Conservation (phyloP, 2,113 vertebrate genomes). For the Nipponia nippon region DNA sequence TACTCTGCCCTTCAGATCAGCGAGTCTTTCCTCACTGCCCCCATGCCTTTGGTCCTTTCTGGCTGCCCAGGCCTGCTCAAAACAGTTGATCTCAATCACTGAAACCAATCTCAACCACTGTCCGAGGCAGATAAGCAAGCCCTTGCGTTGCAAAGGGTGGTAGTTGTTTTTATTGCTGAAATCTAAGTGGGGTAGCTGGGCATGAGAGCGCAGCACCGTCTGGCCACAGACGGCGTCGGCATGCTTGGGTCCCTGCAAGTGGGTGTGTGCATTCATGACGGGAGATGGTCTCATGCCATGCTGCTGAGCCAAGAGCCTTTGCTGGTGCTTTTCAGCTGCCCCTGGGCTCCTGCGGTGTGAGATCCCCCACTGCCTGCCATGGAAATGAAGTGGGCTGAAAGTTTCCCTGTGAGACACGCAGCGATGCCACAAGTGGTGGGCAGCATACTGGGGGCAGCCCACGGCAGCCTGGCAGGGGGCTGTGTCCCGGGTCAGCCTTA, state of each 20-base stretch:
- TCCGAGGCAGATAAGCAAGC: not conserved
- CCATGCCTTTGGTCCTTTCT: not conserved
- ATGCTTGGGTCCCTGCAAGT: not conserved
- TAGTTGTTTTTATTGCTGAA: not conserved
- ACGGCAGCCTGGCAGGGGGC: not conserved
- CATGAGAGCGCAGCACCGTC: accelerated
- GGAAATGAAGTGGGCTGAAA: not conserved
- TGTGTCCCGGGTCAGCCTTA: not conserved
- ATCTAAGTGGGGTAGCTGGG: not conserved
- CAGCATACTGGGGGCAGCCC: not conserved
- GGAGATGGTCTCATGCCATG: not conserved
- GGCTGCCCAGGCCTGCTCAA: not conserved
- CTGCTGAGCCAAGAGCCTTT: not conserved
- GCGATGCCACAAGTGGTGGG: accelerated
- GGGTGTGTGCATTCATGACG: accelerated
- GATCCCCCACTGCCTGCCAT: not conserved
- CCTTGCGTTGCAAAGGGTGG: not conserved
- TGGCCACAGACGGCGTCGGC: accelerated
- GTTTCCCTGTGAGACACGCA: accelerated
- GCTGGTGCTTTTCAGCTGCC: not conserved
- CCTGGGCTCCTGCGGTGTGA: not conserved
- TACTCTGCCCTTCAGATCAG: not conserved
- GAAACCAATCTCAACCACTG: not conserved
- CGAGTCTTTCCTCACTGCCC: accelerated
- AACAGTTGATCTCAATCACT: not conserved